Base-by-base conservation (phyloP, 2,888 invertebrate species). In the Lasius platythorax region DNA sequence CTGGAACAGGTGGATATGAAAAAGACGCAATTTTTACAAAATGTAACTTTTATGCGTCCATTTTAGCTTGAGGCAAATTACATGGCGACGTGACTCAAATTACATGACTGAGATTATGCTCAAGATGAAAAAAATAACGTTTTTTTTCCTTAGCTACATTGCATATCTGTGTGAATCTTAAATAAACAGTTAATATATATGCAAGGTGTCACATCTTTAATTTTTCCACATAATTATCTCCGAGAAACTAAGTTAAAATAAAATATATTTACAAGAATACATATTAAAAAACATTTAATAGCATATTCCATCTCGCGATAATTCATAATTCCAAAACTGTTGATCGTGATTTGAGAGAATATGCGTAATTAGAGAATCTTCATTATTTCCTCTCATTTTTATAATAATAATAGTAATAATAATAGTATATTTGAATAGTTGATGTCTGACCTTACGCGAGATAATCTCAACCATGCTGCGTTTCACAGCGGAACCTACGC, bases 31-130 rank as follows among this genome's bases (percentile, higher is more conserved):
- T 61, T 61, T 73, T 73, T 28, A 73, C 73, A 50, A 72, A 79
- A 72, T 61, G 23, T 43, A 72, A 79, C 40, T 61, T 63, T 83
- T 63, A 61, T 83, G 61, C 73, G 61, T 83, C 84, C 75, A 28
- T 53, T 61, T 68, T 83, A 68, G 61, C 70, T 56, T 73, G 67
- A 50, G 50, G 33, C 46, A 61, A 79, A 72, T 79, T 79, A 72
- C 73, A 61, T 15, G 43, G 30, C 46, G 61, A 58, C 61, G 37
- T 81, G 79, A 81, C 61, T 61, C 28, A 81, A 81, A 81, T 81
- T 81, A 81, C 28, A 73, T 23, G 46, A 73, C 46, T 63, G 37
- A 79, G 61, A 81, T 79, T 79, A 79, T 11, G 28, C 58, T 61
- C 23, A 33, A 23, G 46, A 18, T 37, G 12, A 33, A 53, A 46